Evolutionary conservation across 2,888 invertebrate species (phyloP), one percentile per base, ranked within the genome.

Genomic region (Metopia argyrocephala): DNA sequence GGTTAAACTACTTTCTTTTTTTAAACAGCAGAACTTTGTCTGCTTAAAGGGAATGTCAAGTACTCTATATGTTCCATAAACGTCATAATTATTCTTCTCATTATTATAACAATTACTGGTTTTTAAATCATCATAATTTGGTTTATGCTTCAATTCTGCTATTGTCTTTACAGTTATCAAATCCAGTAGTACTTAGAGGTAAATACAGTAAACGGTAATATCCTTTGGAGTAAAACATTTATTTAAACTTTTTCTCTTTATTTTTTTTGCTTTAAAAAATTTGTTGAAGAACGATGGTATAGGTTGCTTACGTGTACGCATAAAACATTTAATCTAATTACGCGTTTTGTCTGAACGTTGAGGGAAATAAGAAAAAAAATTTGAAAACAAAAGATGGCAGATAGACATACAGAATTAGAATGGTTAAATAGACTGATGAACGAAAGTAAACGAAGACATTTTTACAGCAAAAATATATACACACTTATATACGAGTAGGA

Each of bases 241-340:
- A 27, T 62, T 38, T 73, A 78, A 78, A 59, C 61, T 66, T 78
- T 66, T 50, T 73, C 48, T 66, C 15, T 6, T 27, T 15, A n/a
- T n/a, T 15, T 27, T 54, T 5, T 27, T 25, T 21, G 20, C 23
- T 52, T 21, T 25, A n/a, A 3, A 31, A 7, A 31, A 3, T 31
- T 56, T 56, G 23, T 9, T 21, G 3, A 5, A 56, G 15, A 56
- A 4, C 6, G 7, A 5, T 18, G 1, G 25, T 15, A 27, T 9
- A 18, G 18, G n/a, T 9, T 9, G 25, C 59, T 68, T 48, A 78
- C 71, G 65, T 78, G 76, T 70, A 76, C 80, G 68, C 68, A 81
- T 65, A 70, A 59, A 48, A 78, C 66, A 75, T 78, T 78, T 81
- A 78, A 81, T 81, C 78, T 81, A 81, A 81, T 81, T 78, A 78